These are phyloP conservation scores for Perizoma affinitatum DNA, from an alignment of 2,888 invertebrate species.

Conservation along the genomic window DNA sequence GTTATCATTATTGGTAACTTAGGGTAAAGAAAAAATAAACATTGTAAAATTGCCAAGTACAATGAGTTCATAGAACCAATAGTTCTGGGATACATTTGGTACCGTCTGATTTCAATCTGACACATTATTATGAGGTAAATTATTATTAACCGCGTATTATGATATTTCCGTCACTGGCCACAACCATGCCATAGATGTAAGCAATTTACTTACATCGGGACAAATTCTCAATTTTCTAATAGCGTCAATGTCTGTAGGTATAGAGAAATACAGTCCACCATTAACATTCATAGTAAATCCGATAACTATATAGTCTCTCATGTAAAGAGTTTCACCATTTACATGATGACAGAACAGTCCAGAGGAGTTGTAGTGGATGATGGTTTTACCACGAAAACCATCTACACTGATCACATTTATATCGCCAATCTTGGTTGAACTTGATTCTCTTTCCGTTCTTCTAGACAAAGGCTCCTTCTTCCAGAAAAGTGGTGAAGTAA, in stretches of 20 bases:
- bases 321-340: constrained; percentile 5
- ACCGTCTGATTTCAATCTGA: constrained; percentile 39
- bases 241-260: constrained; percentile 40
- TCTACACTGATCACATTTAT: constrained; percentile 45
- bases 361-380: constrained; percentile 48
- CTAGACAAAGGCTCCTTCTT: constrained; percentile 45
- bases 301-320: constrained; percentile 39
- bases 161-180: constrained; percentile 43
- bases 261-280: constrained; percentile 48
- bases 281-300: constrained; percentile 43
- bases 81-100: constrained; percentile 26
- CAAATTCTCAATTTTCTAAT: constrained; percentile 33
- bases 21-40: too few relatives aligned
- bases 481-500: constrained; percentile 59
- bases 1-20: too few relatives aligned
- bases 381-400: constrained; percentile 38
- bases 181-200: constrained; percentile 39
- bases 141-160: constrained; percentile 44
- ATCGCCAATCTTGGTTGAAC: constrained; percentile 42
- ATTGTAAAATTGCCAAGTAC: too few relatives aligned
- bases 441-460: constrained; percentile 35
- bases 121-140: constrained; percentile 34
- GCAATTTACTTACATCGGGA: constrained; percentile 34
- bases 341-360: constrained; percentile 47
- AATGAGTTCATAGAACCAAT: neutral